Evolutionary conservation across 2,888 invertebrate genomes (phyloP).

Genomic region (Agrotis puta): DNA sequence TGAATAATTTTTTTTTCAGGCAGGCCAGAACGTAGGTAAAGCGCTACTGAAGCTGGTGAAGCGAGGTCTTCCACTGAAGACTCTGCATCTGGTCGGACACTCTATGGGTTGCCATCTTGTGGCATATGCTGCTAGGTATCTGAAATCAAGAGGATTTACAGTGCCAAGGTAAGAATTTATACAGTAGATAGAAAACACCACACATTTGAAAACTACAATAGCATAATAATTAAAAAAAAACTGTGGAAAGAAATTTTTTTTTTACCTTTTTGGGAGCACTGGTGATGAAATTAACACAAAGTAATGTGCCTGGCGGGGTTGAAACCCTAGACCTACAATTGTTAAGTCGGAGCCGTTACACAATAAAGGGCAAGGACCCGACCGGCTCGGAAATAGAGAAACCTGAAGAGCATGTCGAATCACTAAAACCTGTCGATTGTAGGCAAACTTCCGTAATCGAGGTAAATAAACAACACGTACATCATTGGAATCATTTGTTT

Average conservation of each 20-base stretch:
- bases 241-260: too few relatives aligned
- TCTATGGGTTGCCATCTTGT: constrained; percentile 91
- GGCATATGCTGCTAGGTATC: constrained; percentile 87
- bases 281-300: too few relatives aligned
- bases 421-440: too few relatives aligned
- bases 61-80: constrained; percentile 83
- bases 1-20: constrained; percentile 64
- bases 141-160: constrained; percentile 72
- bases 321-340: too few relatives aligned
- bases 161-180: constrained; percentile 72
- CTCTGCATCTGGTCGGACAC: constrained; percentile 90
- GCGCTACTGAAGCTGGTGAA: constrained; percentile 87
- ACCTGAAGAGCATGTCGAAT: too few relatives aligned
- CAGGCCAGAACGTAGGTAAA: constrained; percentile 83
- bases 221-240: too few relatives aligned
- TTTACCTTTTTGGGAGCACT: too few relatives aligned
- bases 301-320: too few relatives aligned
- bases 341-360: too few relatives aligned
- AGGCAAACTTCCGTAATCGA: not conserved
- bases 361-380: too few relatives aligned
- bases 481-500: not conserved
- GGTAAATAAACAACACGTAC: not conserved
- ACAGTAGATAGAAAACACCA: not conserved
- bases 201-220: too few relatives aligned
- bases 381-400: too few relatives aligned